phyloP scores from a whole-genome alignment of 2,797 vertebrate genomes.

The Myioborus miniatus region DNA sequence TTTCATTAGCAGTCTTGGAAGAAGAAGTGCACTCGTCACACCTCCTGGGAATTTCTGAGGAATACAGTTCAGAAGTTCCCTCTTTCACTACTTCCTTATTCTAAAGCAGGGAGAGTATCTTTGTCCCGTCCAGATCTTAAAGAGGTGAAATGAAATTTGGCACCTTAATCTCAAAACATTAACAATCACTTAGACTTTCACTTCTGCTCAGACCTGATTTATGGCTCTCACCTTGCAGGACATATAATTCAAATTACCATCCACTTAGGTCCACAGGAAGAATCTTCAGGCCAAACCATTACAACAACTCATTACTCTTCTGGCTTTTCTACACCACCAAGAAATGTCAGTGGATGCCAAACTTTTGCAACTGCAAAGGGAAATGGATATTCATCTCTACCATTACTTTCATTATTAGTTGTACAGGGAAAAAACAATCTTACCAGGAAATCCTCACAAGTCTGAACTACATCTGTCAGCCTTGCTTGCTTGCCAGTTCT shows the following conservation, averaged over 20 bases:
- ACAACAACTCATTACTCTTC: not conserved
- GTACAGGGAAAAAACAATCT: conserved; percentile 35
- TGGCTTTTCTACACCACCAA: not conserved
- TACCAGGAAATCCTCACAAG: conserved; percentile 62
- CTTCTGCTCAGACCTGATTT: not conserved
- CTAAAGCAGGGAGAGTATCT: not conserved
- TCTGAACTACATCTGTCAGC: conserved; percentile 40
- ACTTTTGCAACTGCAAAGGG: conserved; percentile 10
- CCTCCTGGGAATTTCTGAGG: conserved; percentile 19
- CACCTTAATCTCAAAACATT: not conserved
- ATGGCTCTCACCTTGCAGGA: not conserved
- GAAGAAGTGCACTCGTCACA: not conserved
- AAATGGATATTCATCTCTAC: conserved; percentile 31
- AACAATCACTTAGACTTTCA: not conserved
- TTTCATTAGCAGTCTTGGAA: not conserved
- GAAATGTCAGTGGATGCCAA: not conserved
- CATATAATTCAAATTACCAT: not conserved
- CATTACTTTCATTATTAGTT: conserved; percentile 4
- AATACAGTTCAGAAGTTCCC: not conserved
- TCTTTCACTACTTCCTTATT: not conserved
- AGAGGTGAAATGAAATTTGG: not conserved
- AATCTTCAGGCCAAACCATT: not conserved
- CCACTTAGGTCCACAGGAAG: not conserved
- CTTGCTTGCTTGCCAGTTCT: conserved; percentile 51
- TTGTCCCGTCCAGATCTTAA: not conserved